These are phyloP conservation scores for Zoanthus sansibaricus DNA, from an alignment of 92 coral and sea anemone species.

Conservation along the genomic window DNA sequence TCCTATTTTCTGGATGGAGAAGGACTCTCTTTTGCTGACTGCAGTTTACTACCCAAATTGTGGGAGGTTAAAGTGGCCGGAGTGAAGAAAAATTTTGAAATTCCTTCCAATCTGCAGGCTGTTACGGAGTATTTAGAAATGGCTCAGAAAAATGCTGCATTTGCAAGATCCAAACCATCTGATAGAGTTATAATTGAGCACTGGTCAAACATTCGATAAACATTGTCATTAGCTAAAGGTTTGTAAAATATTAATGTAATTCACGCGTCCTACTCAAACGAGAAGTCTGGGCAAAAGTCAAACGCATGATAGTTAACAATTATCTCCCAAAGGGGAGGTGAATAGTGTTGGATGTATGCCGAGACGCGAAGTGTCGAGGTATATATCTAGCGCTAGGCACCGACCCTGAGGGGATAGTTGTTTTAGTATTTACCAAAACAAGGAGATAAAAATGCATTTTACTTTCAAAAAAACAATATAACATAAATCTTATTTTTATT, in stretches of 20 bases:
- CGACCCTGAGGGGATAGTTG: no score
- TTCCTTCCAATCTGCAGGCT: slow-evolving; percentile 18
- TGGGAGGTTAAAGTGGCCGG: slow-evolving; percentile 41
- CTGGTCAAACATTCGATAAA: not conserved
- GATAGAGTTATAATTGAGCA: slow-evolving; percentile 24
- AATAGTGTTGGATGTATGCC: no score
- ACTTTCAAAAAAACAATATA: no score
- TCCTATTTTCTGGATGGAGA: slow-evolving; percentile 19
- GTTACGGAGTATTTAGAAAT: slow-evolving; percentile 23
- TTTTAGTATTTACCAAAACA: no score
- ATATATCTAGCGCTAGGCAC: no score
- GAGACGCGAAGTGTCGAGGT: no score
- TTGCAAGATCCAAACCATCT: slow-evolving; percentile 17
- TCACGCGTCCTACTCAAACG: no score
- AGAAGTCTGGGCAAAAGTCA: no score
- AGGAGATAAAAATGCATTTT: no score
- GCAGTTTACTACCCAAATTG: slow-evolving; percentile 25
- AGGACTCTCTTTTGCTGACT: slow-evolving; percentile 14
- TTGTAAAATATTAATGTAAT: not conserved
- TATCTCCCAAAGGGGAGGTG: no score
- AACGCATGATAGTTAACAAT: no score
- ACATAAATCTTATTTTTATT: no score
- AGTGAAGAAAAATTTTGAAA: slow-evolving; percentile 13
- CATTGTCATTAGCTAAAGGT: not conserved
- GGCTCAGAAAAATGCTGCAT: slow-evolving; percentile 1